Base-by-base conservation (phyloP, 2,888 invertebrate genomes). In the Leptinotarsa tumamoca region DNA sequence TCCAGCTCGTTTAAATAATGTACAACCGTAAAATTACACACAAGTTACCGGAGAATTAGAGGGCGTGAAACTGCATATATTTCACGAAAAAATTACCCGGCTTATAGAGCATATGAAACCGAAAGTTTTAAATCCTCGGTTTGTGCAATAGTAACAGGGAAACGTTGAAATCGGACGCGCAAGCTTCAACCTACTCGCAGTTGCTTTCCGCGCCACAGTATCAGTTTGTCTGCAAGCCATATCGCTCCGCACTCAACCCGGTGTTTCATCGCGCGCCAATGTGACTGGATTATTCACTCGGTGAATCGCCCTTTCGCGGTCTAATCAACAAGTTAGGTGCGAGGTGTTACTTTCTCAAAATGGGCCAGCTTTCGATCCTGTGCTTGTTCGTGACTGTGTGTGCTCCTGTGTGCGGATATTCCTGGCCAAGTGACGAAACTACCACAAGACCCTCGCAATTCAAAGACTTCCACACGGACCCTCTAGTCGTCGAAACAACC, bases 401-500 rank as follows among this genome's bases (percentile, higher is more conserved):
- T 79, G 81, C 80, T 68, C 79, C 81, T 61, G 84, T 85, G 71
- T 79, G 80, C 76, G 87, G 85, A 66, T 89, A 89, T 80, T 88
- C 88, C 75, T 89, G 89, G 89, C 88, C 88, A 14, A 86, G 86
- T 79, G 88, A 88, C 74, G 88, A 88, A 79, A 88, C 88, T 23
- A 87, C 88, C 72, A 86, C 87, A 56, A 83, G 83, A 52, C 83
- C 86, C 23, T 83, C 85, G 49, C 81, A 83, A n/a, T 80, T 86
- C 70, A 88, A 88, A 80, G 89, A 89, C 80, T 87, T 87, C 79
- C 90, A 89, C 82, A 89, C 88, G 87, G 95, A 96, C 87, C 94
- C 95, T 0, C 90, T 96, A 78, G 93, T 96, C 72, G 95, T 96
- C 67, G 94, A 95, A 87, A 96, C 96, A 33, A 94, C 93, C 81